Evolutionary conservation across 2,888 invertebrate species (phyloP), one percentile per base, ranked within the genome.

Genomic region (Anagyrus pseudococci): DNA sequence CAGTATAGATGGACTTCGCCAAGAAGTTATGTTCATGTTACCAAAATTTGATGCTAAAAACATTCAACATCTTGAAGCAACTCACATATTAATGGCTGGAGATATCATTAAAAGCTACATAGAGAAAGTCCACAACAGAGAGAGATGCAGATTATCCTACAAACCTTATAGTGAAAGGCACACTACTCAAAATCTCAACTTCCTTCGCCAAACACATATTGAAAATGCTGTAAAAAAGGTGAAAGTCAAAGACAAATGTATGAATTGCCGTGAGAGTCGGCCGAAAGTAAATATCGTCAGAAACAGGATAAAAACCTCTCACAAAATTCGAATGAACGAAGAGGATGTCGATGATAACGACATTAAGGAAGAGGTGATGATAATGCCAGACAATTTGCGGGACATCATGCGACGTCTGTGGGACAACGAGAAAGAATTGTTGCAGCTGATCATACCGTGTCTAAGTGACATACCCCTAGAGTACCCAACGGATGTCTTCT

Each of bases 401-500:
- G 82, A 87, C n/a, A 87, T 88, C 73, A 83, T 96, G 69, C 85
- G 89, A 25, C 79, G 85, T 48, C 83, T 96, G 26, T 94, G 91
- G 85, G 75, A 83, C 57, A 87, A 88, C 69, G 93, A 96, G 73
- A 83, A 85, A 43, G 85, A 88, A 0, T 82, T 93, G 6, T 77
- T 98, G 2, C 81, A 82, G 64, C 78, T 87, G n/a, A 82, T 94
- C n/a, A 86, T 90, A 58, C 92, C 94, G 0, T 83, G 91, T 48
- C 79, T 95, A 0, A 83, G 81, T 65, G 73, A 81, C 62, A 73
- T 86, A 4, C 80, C 82, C 1, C 70, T 75, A 0, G 82, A 84
- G 60, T 81, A 87, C 70, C 88, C 93, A 0, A 90, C 92, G 0
- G 94, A 98, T 81, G 78, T 91, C 58, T 92, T 98, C 77, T 99